phyloP scores from a whole-genome alignment of 2,797 vertebrate species.

The Sandelia bainsii region DNA sequence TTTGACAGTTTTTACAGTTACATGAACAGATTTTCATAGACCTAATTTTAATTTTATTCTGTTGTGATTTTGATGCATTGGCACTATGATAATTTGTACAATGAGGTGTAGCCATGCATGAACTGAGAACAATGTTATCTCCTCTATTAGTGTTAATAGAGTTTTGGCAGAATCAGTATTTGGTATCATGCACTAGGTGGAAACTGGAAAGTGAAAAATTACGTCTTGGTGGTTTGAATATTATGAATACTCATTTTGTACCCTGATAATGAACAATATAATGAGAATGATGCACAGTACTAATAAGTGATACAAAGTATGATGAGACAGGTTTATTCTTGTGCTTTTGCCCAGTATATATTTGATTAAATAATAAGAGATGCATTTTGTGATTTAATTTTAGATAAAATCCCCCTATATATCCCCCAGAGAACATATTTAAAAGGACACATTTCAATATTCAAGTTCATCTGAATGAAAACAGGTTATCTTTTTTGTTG shows the following conservation, averaged over 20 bases:
- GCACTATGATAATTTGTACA: background rate
- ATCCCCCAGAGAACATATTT: background rate
- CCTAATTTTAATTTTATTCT: too few species aligned
- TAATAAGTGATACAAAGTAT: background rate
- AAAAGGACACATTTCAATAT: background rate
- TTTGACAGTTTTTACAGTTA: too few species aligned
- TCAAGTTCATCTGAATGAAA: slow-evolving; percentile 22
- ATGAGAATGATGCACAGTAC: background rate
- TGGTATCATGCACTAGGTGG: background rate
- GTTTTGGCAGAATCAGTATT: too few species aligned
- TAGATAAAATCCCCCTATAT: slow-evolving; percentile 8
- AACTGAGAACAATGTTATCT: background rate
- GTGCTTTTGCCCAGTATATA: background rate
- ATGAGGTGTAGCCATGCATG: background rate
- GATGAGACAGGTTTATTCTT: background rate
- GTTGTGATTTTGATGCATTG: background rate
- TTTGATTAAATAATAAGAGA: background rate
- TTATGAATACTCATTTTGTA: background rate
- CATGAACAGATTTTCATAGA: too few species aligned
- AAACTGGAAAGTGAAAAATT: background rate
- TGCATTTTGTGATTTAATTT: slow-evolving; percentile 22
- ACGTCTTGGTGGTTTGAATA: background rate
- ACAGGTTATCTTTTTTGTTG: slow-evolving; percentile 32
- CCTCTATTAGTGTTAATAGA: too few species aligned
- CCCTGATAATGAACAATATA: background rate